Percentiles rank a stretch among this genome's conserved stretches.
Conservation (phyloP, 2,113 vertebrate genomes). For the Eolophus roseicapilla region DNA sequence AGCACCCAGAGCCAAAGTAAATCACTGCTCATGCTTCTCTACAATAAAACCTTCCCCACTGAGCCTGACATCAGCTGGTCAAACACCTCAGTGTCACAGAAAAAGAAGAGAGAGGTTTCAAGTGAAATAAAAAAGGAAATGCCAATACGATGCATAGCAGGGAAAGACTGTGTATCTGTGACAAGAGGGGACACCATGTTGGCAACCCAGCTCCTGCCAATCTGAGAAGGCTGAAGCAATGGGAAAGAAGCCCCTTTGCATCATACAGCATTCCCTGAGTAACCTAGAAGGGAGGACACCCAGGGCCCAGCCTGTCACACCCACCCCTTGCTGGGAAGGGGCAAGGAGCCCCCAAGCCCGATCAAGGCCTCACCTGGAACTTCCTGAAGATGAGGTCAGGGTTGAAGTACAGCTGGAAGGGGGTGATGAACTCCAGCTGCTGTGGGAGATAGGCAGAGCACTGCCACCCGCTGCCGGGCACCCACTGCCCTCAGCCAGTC, state of each 20-base stretch:
- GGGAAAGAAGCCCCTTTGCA: neutral
- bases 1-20: neutral
- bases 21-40: neutral
- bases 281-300: neutral
- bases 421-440: constrained; percentile 86
- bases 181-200: accelerated
- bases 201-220: accelerated
- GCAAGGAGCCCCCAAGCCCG: neutral
- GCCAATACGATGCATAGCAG: neutral
- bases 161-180: neutral
- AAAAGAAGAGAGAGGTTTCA: neutral
- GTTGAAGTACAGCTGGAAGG: constrained; percentile 89
- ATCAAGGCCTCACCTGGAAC: constrained; percentile 77
- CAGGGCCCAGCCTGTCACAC: accelerated
- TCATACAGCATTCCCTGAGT: neutral
- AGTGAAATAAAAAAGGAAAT: neutral
- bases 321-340: neutral
- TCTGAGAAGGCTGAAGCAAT: accelerated
- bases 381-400: constrained; percentile 84
- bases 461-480: neutral
- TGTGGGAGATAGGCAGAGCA: constrained; percentile 47
- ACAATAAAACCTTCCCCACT: neutral
- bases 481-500: neutral
- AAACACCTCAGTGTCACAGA: neutral
- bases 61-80: neutral